Conservation (phyloP, 2,113 vertebrate genomes). For the Alligator mississippiensis region DNA sequence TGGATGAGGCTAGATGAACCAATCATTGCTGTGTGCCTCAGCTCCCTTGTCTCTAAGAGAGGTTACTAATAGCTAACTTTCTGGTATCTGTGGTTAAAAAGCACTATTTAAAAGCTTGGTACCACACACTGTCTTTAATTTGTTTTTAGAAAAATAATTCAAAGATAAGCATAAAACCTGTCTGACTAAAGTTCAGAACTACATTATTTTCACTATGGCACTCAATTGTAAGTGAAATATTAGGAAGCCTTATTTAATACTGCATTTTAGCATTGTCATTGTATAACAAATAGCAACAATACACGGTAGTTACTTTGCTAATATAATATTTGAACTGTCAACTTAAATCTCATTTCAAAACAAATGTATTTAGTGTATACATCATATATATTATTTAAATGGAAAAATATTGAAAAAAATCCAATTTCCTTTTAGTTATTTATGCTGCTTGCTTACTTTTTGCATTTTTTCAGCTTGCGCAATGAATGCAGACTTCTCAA, state of each 20-base stretch:
- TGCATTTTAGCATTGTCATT: neutral
- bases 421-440: neutral
- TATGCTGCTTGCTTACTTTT: neutral
- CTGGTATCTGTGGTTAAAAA: neutral
- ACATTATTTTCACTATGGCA: neutral
- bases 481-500: neutral
- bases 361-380: neutral
- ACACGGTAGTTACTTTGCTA: neutral
- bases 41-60: neutral
- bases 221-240: neutral
- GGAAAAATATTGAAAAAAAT: neutral
- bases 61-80: neutral
- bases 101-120: neutral
- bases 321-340: neutral
- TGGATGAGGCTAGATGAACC: neutral
- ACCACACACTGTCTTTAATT: accelerated
- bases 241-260: neutral
- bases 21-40: neutral
- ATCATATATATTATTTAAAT: neutral
- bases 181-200: neutral
- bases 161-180: neutral
- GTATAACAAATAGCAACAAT: neutral
- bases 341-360: neutral
- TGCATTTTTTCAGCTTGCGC: neutral
- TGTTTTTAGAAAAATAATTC: neutral